phyloP scores from a whole-genome alignment of 2,888 invertebrate genomes.

The Chydorus sphaericus region DNA sequence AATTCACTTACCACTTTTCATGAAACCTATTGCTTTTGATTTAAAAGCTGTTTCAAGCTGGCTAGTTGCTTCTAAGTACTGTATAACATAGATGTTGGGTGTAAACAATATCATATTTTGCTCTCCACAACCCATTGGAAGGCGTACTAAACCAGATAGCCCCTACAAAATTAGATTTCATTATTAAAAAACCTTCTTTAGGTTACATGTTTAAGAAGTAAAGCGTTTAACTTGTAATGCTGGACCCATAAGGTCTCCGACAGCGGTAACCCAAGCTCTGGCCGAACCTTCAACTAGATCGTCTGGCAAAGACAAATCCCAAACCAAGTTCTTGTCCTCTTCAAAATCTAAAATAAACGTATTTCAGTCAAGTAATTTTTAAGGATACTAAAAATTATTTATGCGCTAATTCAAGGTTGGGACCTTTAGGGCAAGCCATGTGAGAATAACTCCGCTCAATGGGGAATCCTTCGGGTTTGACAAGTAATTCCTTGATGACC shows the following conservation, averaged over 20 bases:
- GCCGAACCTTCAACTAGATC: slow-evolving; percentile 46
- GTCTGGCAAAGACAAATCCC: slow-evolving; percentile 36
- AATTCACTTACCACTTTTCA: slow-evolving; percentile 37
- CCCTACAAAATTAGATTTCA: slow-evolving; percentile 32
- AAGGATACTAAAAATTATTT: neutral
- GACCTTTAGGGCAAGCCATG: slow-evolving; percentile 49
- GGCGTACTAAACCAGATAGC: slow-evolving; percentile 45
- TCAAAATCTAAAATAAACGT: slow-evolving; percentile 19
- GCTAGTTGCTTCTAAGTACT: slow-evolving; percentile 41
- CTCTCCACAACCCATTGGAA: slow-evolving; percentile 66
- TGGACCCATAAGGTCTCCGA: slow-evolving; percentile 48
- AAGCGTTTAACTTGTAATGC: slow-evolving; percentile 31
- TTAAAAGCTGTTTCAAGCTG: slow-evolving; percentile 39
- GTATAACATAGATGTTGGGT: slow-evolving; percentile 52
- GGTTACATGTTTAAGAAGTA: neutral
- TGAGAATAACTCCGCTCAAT: slow-evolving; percentile 47
- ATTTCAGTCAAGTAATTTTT: no score
- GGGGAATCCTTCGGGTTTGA: slow-evolving; percentile 57
- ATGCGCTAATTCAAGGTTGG: neutral
- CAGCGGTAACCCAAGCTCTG: slow-evolving; percentile 42
- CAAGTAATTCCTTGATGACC: slow-evolving; percentile 42
- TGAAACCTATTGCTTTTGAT: slow-evolving; percentile 36
- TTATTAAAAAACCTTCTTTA: neutral
- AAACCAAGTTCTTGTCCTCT: slow-evolving; percentile 27
- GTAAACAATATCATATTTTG: slow-evolving; percentile 65